phyloP scores from a whole-genome alignment of 2,797 vertebrate genomes.

The Fundulus diaphanus region DNA sequence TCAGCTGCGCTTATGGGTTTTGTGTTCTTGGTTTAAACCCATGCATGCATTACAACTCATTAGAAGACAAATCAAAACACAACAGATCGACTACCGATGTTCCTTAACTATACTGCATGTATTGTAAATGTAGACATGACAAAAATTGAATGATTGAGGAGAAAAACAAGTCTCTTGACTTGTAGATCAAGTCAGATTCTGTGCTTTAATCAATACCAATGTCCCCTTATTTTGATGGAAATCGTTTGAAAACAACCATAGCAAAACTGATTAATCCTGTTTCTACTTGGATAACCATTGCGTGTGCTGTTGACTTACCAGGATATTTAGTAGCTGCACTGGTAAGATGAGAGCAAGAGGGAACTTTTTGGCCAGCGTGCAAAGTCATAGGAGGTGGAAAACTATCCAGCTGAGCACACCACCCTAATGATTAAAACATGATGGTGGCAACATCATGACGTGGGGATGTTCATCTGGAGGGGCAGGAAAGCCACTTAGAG shows the following conservation, averaged over 20 bases:
- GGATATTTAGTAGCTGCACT: not conserved
- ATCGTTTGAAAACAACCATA: not conserved
- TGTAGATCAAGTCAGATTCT: no score
- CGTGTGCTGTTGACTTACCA: not conserved
- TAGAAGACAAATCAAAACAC: not conserved
- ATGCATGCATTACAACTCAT: not conserved
- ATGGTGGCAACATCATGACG: not conserved
- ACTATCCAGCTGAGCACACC: not conserved
- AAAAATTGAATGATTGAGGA: no score
- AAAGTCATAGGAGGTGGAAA: no score
- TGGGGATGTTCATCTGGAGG: not conserved
- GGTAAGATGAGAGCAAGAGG: not conserved
- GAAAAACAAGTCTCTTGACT: no score
- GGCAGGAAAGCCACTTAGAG: no score
- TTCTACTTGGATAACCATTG: not conserved
- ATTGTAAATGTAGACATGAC: no score
- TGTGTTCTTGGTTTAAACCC: not conserved
- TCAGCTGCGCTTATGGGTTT: not conserved
- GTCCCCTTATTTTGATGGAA: not conserved
- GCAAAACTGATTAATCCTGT: not conserved
- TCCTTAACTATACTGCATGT: no score
- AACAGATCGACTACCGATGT: no score
- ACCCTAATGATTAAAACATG: not conserved
- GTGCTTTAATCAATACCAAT: slow-evolving; percentile 22
- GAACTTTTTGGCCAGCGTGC: not conserved